phyloP scores from a whole-genome alignment of 2,888 invertebrate species.

The Pantelozetes paolii region DNA sequence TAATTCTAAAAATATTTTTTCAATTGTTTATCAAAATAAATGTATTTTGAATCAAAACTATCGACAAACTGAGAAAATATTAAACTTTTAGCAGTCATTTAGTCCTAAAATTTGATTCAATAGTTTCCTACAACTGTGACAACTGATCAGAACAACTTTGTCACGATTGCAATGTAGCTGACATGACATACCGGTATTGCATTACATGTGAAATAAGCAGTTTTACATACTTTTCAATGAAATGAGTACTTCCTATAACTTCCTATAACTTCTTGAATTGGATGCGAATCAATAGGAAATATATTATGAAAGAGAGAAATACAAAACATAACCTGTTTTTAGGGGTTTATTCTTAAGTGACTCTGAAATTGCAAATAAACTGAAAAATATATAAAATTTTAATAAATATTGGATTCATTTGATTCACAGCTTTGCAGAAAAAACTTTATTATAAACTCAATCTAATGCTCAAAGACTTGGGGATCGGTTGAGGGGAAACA shows the following conservation, averaged over 20 bases:
- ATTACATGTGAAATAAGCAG: slow-evolving; percentile 20
- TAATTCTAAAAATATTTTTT: no score
- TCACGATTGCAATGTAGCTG: neutral
- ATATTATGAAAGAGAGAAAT: neutral
- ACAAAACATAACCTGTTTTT: slow-evolving; percentile 24
- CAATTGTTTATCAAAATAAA: no score
- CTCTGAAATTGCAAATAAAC: neutral
- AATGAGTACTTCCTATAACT: neutral
- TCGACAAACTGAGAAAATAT: no score
- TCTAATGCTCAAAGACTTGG: no score
- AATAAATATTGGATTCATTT: slow-evolving; percentile 19
- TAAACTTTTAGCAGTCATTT: no score
- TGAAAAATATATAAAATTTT: slow-evolving; percentile 2
- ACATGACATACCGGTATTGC: slow-evolving; percentile 7
- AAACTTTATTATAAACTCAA: no score
- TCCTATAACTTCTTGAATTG: slow-evolving; percentile 23
- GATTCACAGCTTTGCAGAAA: no score
- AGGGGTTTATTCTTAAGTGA: neutral
- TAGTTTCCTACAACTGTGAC: no score
- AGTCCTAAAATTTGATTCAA: no score
- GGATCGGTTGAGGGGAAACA: no score
- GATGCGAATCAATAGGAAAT: slow-evolving; percentile 18
- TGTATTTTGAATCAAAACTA: no score
- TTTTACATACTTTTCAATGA: slow-evolving; percentile 5
- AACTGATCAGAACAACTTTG: slow-evolving; percentile 19